Conservation (phyloP, 2,888 invertebrate species). For the Myopa tessellatipennis region DNA sequence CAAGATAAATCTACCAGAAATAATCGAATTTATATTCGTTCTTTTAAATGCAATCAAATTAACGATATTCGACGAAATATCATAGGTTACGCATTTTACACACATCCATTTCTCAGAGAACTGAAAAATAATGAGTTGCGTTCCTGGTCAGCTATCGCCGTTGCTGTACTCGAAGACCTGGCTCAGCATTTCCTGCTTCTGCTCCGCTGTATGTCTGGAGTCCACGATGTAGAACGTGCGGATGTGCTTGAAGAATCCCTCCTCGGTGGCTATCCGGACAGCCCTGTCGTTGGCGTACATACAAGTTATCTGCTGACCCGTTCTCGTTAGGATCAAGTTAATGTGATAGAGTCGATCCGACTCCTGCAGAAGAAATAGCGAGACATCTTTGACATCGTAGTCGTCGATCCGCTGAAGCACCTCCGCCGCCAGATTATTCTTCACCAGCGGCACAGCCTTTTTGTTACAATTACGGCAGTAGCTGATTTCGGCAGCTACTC, state of each 20-base stretch:
- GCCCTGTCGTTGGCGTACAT: constrained; percentile 52
- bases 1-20: no score
- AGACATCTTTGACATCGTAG: constrained; percentile 40
- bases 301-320: constrained; percentile 49
- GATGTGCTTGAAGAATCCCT: constrained; percentile 44
- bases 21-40: no score
- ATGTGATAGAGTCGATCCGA: constrained; percentile 56
- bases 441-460: constrained; percentile 24
- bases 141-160: no score
- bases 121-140: no score
- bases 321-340: constrained; percentile 48
- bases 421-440: constrained; percentile 34
- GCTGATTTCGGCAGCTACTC: constrained; percentile 35
- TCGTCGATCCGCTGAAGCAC: constrained; percentile 42
- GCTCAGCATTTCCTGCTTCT: constrained; percentile 45
- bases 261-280: constrained; percentile 40
- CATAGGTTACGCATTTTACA: no score
- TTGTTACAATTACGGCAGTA: constrained; percentile 47
- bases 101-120: no score
- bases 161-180: constrained; percentile 48
- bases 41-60: no score
- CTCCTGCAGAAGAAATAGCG: constrained; percentile 51
- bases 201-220: constrained; percentile 42
- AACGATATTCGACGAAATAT: no score
- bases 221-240: constrained; percentile 49